Conservation (phyloP, 2,888 invertebrate species). For the Athalia circularis region DNA sequence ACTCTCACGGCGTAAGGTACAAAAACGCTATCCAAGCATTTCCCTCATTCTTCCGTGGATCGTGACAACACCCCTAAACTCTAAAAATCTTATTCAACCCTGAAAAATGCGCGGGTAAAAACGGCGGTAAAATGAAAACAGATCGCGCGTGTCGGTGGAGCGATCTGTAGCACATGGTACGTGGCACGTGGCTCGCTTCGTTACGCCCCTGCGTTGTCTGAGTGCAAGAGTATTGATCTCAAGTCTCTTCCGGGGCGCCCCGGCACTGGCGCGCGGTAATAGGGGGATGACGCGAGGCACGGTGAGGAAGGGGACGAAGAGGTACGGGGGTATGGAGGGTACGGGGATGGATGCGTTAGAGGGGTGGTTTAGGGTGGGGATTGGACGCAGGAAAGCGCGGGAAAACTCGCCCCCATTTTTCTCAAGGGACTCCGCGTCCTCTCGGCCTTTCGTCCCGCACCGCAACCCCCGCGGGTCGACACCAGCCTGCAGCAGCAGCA, state of each 20-base stretch:
- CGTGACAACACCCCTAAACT: too few relatives aligned
- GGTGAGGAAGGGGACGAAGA: constrained; percentile 32
- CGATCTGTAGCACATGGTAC: constrained; percentile 6
- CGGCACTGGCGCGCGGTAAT: constrained; percentile 39
- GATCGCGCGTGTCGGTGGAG: neutral
- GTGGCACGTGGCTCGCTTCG: constrained; percentile 26
- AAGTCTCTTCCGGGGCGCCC: constrained; percentile 45
- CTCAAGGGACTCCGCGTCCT: constrained; percentile 44
- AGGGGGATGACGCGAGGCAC: constrained; percentile 45
- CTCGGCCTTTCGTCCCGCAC: constrained; percentile 33
- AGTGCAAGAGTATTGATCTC: constrained; percentile 70
- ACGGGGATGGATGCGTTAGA: constrained; percentile 27
- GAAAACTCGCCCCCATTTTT: constrained; percentile 46
- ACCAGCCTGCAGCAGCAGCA: constrained; percentile 12
- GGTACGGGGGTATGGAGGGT: constrained; percentile 21
- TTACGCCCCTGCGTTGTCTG: constrained; percentile 62
- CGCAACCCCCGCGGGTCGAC: constrained; percentile 32
- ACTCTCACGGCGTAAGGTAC: too few relatives aligned
- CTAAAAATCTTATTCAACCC: too few relatives aligned
- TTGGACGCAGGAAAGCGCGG: constrained; percentile 43
- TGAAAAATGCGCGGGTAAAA: too few relatives aligned
- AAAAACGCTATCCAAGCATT: too few relatives aligned
- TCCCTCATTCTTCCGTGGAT: too few relatives aligned
- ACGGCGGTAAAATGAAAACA: too few relatives aligned
- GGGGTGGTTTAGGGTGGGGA: constrained; percentile 40